Percentiles rank a stretch among this genome's conserved stretches.
Conservation (phyloP, 1,140 invertebrate species). For the Eurosta solidaginis region DNA sequence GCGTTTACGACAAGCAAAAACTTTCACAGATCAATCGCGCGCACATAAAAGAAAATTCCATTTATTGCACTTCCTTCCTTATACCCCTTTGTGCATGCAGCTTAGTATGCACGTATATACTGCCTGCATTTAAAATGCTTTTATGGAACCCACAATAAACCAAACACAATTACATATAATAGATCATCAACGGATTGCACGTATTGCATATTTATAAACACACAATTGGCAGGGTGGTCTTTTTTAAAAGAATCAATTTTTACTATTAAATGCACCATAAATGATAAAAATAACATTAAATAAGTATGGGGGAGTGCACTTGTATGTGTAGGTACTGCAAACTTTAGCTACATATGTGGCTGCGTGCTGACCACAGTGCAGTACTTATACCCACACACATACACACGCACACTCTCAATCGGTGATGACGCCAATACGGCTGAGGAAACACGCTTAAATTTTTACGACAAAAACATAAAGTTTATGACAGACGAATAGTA, state of each 20-base stretch:
- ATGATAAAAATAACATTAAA: background rate
- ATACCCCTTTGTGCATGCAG: background rate
- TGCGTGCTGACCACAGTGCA: slow-evolving; percentile 35
- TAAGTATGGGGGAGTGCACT: background rate
- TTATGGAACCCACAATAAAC: slow-evolving; percentile 6
- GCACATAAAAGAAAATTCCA: slow-evolving; percentile 15
- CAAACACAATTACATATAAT: background rate
- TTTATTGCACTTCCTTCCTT: slow-evolving; percentile 25
- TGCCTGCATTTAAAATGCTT: background rate
- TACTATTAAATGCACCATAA: background rate
- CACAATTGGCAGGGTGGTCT: slow-evolving; percentile 11
- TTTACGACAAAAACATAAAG: slow-evolving; percentile 59
- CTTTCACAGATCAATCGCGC: slow-evolving; percentile 12
- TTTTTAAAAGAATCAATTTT: slow-evolving; percentile 12
- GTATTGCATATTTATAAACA: background rate
- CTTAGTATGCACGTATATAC: background rate
- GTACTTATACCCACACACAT: slow-evolving; percentile 42
- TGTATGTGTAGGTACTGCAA: background rate
- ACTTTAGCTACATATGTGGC: background rate
- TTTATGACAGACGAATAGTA: slow-evolving; percentile 49
- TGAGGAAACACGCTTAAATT: slow-evolving; percentile 46
- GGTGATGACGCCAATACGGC: slow-evolving; percentile 2
- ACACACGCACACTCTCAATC: slow-evolving; percentile 31
- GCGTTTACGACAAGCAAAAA: slow-evolving; percentile 20
- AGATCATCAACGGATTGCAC: background rate